Percentiles rank a stretch among this genome's conserved stretches.
Conservation (phyloP, 2,113 vertebrate species). For the Trichechus manatus region DNA sequence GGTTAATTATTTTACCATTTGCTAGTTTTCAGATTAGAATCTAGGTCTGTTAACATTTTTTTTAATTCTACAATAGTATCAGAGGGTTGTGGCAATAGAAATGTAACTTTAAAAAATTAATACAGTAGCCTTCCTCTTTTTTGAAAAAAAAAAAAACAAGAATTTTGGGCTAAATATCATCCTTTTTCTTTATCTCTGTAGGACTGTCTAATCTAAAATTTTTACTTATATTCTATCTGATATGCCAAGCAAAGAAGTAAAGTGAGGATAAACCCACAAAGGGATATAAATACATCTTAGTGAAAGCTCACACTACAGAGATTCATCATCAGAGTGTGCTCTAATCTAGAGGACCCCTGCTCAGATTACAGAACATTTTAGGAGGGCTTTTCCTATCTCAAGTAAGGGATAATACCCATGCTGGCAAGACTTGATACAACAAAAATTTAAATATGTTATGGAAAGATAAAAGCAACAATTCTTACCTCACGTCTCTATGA, state of each 20-base stretch:
- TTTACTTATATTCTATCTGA: not conserved
- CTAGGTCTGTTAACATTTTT: constrained; percentile 47
- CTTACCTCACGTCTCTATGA: not conserved
- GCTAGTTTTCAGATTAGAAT: constrained; percentile 71
- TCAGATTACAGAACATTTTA: not conserved
- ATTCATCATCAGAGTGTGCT: not conserved
- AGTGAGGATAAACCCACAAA: not conserved
- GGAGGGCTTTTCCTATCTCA: not conserved
- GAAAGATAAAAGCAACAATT: not conserved
- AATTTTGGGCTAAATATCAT: not conserved
- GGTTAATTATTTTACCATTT: constrained; percentile 61
- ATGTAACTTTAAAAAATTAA: constrained; percentile 38
- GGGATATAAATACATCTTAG: not conserved
- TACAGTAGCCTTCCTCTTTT: not conserved
- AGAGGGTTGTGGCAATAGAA: not conserved
- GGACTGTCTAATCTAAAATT: not conserved
- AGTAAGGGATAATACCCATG: not conserved
- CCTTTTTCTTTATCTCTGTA: not conserved
- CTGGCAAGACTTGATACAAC: not conserved
- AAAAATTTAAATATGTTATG: not conserved
- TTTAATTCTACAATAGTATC: not conserved
- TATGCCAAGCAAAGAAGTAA: not conserved
- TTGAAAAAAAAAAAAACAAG: not conserved
- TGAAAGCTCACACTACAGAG: not conserved
- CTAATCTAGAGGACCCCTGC: not conserved